phyloP scores from a whole-genome alignment of 2,888 invertebrate genomes.

The Coleophora deauratella region DNA sequence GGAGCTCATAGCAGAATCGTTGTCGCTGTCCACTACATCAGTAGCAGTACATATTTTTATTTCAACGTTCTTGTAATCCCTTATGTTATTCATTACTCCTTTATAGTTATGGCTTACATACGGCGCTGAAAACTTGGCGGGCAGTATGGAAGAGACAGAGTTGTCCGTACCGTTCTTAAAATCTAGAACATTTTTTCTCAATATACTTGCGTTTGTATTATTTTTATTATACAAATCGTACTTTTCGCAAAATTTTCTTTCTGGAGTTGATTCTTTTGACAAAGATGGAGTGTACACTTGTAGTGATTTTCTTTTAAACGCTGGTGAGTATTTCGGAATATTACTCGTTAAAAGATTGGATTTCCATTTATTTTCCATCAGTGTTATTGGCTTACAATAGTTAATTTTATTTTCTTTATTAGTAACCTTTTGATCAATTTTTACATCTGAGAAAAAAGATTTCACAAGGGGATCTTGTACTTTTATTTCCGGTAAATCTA shows the following conservation, averaged over 20 bases:
- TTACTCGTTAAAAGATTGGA: conserved; percentile 60
- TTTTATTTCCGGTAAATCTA: conserved; percentile 89
- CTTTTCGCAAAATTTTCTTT: conserved; percentile 49
- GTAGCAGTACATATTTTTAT: conserved; percentile 62
- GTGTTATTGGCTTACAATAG: conserved; percentile 36
- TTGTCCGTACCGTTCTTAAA: no score
- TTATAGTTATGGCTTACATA: neutral
- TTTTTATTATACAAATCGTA: conserved; percentile 32
- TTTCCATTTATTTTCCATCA: conserved; percentile 62
- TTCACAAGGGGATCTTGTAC: conserved; percentile 76
- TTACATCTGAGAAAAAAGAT: conserved; percentile 59
- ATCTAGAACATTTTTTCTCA: conserved; percentile 23
- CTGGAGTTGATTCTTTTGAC: conserved; percentile 66
- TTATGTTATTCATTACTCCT: neutral
- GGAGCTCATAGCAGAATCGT: conserved; percentile 91
- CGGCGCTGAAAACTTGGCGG: no score
- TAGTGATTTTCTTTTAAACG: conserved; percentile 84
- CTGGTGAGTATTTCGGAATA: conserved; percentile 87
- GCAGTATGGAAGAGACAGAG: no score
- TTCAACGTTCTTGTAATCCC: conserved; percentile 57
- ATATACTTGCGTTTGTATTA: conserved; percentile 12
- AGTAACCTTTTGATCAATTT: conserved; percentile 37
- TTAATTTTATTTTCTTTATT: conserved; percentile 40
- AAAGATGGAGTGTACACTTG: conserved; percentile 74
- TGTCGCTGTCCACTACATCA: conserved; percentile 83